These are phyloP conservation scores for Phyllotis vaccarum DNA, from an alignment of 2,797 vertebrate genomes.

Conservation along the genomic window DNA sequence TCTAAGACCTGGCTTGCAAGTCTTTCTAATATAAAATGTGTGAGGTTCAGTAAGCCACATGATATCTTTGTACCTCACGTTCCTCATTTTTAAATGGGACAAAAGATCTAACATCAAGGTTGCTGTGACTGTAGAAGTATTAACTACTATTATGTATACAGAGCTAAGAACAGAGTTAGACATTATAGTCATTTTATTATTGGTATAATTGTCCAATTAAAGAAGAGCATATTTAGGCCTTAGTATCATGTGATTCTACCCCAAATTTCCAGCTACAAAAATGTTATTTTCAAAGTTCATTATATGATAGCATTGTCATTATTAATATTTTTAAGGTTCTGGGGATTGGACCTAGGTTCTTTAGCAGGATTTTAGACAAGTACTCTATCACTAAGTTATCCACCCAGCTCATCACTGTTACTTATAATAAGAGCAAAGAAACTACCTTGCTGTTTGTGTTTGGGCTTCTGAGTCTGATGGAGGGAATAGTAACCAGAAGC, in stretches of 20 bases:
- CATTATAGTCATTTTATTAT: neutral
- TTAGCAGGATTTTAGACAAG: neutral
- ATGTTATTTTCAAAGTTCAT: constrained; percentile 26
- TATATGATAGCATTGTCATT: neutral
- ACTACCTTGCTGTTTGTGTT: neutral
- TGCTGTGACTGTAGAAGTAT: neutral
- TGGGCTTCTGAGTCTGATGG: neutral
- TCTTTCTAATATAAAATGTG: neutral
- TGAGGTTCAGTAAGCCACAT: neutral
- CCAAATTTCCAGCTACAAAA: neutral
- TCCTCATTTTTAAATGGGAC: neutral
- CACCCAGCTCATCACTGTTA: neutral
- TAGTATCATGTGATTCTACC: constrained; percentile 27
- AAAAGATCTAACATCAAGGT: neutral
- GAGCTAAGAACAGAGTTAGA: neutral
- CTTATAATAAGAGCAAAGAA: constrained; percentile 50
- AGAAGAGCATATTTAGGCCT: neutral
- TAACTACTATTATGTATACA: neutral
- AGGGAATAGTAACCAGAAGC: constrained; percentile 16
- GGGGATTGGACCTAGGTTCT: neutral
- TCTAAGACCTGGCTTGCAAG: neutral
- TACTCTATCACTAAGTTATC: neutral
- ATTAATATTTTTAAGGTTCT: neutral
- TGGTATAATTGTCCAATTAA: constrained; percentile 30
- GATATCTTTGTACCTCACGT: neutral